phyloP scores from a whole-genome alignment of 2,888 invertebrate species.

The Dione vanillae region DNA sequence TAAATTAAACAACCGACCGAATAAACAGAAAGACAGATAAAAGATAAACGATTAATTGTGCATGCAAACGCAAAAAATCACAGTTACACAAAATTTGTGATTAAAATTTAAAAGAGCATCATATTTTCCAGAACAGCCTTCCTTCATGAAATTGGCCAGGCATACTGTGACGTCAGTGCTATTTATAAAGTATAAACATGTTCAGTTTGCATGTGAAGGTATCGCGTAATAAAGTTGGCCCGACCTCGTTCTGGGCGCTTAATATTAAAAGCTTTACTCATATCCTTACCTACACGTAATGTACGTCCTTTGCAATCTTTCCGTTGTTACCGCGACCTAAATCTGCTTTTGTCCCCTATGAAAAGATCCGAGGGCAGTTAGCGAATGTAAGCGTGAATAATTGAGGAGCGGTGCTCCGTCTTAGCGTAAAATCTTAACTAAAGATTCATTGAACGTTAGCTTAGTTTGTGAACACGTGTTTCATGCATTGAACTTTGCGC shows the following conservation, averaged over 20 bases:
- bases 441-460: slow-evolving; percentile 60
- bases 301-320: slow-evolving; percentile 76
- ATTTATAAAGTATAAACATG: slow-evolving; percentile 41
- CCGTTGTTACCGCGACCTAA: slow-evolving; percentile 78
- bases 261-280: slow-evolving; percentile 75
- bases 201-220: slow-evolving; percentile 55
- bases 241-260: slow-evolving; percentile 61
- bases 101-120: neutral
- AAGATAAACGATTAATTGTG: no score
- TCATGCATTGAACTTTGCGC: slow-evolving; percentile 5
- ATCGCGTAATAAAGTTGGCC: slow-evolving; percentile 67
- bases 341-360: slow-evolving; percentile 77
- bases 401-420: slow-evolving; percentile 69
- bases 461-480: slow-evolving; percentile 52
- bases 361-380: slow-evolving; percentile 76
- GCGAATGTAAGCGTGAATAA: slow-evolving; percentile 79
- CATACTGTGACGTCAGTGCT: slow-evolving; percentile 38
- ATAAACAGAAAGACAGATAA: no score
- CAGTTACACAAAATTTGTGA: no score
- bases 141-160: slow-evolving; percentile 19
- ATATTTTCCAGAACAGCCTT: neutral
- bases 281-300: slow-evolving; percentile 58
- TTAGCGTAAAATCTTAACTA: slow-evolving; percentile 68
- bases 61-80: no score
- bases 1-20: no score